These are phyloP conservation scores for Alviniconcha strummeri DNA, from an alignment of 2,888 invertebrate species.

Conservation along the genomic window DNA sequence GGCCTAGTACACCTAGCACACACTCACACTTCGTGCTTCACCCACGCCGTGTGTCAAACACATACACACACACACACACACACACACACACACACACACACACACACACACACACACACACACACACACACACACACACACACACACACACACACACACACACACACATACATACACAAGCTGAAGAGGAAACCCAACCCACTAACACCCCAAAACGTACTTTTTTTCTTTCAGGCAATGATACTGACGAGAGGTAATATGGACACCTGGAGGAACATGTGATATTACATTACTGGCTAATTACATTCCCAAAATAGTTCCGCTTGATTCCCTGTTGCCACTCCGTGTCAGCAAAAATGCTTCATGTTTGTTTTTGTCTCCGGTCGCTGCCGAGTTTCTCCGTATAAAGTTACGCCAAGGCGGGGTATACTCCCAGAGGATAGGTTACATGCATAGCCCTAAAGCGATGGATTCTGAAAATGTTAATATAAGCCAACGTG, in stretches of 20 bases:
- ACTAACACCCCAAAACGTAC: neutral
- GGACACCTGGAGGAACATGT: neutral
- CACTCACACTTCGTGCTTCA: too few relatives aligned
- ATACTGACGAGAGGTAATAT: too few relatives aligned
- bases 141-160: constrained; percentile 12
- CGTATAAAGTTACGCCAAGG: too few relatives aligned
- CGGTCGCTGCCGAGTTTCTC: neutral
- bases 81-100: constrained; percentile 9
- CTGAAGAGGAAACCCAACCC: neutral
- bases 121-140: constrained; percentile 11
- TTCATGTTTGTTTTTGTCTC: neutral
- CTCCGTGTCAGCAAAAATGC: neutral
- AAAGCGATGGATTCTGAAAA: too few relatives aligned
- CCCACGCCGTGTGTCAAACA: neutral
- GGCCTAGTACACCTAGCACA: too few relatives aligned
- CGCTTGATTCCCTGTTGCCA: neutral
- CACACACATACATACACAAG: neutral
- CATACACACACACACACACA: neutral
- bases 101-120: constrained; percentile 1
- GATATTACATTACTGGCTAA: neutral
- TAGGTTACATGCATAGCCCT: too few relatives aligned
- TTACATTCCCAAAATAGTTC: neutral
- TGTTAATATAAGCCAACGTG: too few relatives aligned
- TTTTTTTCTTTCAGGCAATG: neutral
- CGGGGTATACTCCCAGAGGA: too few relatives aligned